Evolutionary conservation across 2,888 invertebrate genomes (phyloP).

Genomic region (Drosophila tripunctata): DNA sequence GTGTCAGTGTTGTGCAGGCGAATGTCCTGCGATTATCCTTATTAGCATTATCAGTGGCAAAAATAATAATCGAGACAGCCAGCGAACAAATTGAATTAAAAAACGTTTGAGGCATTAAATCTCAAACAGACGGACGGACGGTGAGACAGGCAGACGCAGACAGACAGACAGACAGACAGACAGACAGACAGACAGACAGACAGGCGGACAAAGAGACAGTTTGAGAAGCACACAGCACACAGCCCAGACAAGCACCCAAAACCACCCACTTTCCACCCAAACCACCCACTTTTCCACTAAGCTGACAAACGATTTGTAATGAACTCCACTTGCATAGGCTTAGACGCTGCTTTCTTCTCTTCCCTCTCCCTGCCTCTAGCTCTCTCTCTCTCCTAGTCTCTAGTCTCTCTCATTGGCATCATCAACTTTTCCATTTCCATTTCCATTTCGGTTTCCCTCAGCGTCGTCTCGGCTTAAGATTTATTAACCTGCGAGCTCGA

Average conservation of each 20-base stretch:
- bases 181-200: background rate
- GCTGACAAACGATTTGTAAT: slow-evolving; percentile 80
- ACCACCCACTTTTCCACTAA: slow-evolving; percentile 42
- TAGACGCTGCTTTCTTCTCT: slow-evolving; percentile 49
- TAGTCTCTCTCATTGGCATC: background rate
- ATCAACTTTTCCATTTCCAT: slow-evolving; percentile 31
- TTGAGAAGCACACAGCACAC: background rate
- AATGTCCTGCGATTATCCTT: slow-evolving; percentile 67
- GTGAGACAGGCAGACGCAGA: slow-evolving; percentile 1
- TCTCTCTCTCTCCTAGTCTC: background rate
- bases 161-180: slow-evolving; percentile 1
- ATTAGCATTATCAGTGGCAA: slow-evolving; percentile 77
- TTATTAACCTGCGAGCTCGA: slow-evolving; percentile 70
- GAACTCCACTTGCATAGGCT: slow-evolving; percentile 70
- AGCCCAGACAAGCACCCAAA: background rate
- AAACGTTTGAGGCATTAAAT: slow-evolving; percentile 75
- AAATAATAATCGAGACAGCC: slow-evolving; percentile 72
- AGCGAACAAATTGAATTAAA: slow-evolving; percentile 76
- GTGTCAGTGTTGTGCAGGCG: slow-evolving; percentile 42
- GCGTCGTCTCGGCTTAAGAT: slow-evolving; percentile 76
- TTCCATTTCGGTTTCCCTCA: slow-evolving; percentile 33
- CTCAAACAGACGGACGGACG: slow-evolving; percentile 36
- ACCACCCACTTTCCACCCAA: background rate
- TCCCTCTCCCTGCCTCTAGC: slow-evolving; percentile 3
- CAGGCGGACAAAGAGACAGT: background rate